Conservation (phyloP, 2,888 invertebrate species). For the Idaea biselata region DNA sequence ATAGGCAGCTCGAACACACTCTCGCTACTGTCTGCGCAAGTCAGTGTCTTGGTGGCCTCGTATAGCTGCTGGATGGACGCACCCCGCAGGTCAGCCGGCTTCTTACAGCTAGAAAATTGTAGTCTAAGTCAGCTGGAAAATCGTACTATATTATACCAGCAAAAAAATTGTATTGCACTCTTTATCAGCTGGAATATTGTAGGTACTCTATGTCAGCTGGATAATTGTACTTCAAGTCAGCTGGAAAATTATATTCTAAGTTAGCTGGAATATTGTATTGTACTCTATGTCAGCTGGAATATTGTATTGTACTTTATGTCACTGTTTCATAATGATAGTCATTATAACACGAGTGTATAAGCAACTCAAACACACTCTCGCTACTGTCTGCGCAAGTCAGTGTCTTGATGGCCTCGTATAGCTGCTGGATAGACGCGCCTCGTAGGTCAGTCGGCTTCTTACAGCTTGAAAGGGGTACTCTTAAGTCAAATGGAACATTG, state of each 20-base stretch:
- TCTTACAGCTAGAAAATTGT: slow-evolving; percentile 40
- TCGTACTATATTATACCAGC: no score
- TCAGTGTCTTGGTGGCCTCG: slow-evolving; percentile 29
- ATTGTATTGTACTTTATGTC: no score
- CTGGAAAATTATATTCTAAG: no score
- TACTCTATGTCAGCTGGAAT: no score
- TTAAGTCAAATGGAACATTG: no score
- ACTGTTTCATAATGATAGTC: slow-evolving; percentile 45
- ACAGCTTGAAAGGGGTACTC: slow-evolving; percentile 47
- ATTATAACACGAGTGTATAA: slow-evolving; percentile 36
- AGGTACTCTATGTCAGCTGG: no score
- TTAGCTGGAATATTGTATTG: no score
- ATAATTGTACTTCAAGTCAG: no score
- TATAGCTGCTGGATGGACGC: slow-evolving; percentile 39
- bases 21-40: slow-evolving; percentile 32
- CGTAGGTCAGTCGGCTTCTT: slow-evolving; percentile 42
- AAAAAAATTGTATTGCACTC: no score
- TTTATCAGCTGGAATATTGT: no score
- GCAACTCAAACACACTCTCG: slow-evolving; percentile 21
- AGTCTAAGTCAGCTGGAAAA: background rate
- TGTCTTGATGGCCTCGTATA: slow-evolving; percentile 31
- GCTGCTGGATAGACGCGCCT: slow-evolving; percentile 40
- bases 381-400: slow-evolving; percentile 33
- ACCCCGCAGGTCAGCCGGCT: slow-evolving; percentile 42
- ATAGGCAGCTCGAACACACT: slow-evolving; percentile 21